These are phyloP conservation scores for Colistium nudipinnis DNA, from an alignment of 2,113 vertebrate species.

Conservation along the genomic window DNA sequence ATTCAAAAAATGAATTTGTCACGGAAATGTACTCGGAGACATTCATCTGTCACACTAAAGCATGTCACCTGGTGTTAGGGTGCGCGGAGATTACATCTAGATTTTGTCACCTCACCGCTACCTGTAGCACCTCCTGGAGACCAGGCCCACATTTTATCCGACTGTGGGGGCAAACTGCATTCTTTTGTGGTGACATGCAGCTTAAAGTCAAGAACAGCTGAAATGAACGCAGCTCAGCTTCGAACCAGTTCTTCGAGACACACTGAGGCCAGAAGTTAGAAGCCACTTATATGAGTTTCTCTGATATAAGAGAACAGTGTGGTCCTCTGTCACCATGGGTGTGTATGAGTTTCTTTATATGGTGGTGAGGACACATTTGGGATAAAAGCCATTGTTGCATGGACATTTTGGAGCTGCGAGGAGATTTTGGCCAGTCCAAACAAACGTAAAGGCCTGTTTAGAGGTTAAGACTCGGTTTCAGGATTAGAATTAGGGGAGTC, in stretches of 20 bases:
- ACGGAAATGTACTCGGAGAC: constrained; percentile 25
- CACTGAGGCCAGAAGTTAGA: constrained; percentile 20
- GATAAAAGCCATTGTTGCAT: no score
- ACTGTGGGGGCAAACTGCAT: constrained; percentile 38
- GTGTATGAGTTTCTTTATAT: constrained; percentile 20
- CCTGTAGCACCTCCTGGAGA: constrained; percentile 25
- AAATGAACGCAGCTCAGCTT: constrained; percentile 13
- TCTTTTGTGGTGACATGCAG: constrained; percentile 41
- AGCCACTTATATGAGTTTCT: neutral
- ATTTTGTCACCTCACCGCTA: constrained; percentile 44
- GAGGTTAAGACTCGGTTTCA: no score
- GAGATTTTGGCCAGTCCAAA: no score
- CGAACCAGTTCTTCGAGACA: constrained; percentile 8
- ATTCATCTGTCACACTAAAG: constrained; percentile 34
- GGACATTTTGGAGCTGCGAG: no score
- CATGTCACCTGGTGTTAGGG: constrained; percentile 40
- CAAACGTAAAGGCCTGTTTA: no score
- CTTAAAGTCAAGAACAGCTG: constrained; percentile 29
- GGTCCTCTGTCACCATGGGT: neutral
- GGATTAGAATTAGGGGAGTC: no score
- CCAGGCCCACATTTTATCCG: neutral
- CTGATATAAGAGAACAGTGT: neutral
- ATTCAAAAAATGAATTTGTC: neutral
- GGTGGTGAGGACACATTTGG: no score
- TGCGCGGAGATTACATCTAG: constrained; percentile 46